A percentile compares a stretch with the other conserved stretches of the same genome.
Evolutionary conservation across 2,888 invertebrate genomes (phyloP).

Genomic region (Eupithecia subumbrata): DNA sequence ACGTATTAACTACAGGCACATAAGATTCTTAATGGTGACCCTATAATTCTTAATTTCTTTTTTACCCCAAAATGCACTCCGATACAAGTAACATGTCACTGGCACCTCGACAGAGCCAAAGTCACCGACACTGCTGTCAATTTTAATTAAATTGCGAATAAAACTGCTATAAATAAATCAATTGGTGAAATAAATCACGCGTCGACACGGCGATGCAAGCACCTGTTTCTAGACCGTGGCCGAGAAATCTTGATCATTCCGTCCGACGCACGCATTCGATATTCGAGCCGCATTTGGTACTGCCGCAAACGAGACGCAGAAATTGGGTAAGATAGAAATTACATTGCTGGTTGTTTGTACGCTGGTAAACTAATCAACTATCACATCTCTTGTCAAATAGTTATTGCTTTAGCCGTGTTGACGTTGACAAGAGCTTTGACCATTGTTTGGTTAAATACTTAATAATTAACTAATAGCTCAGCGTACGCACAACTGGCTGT

Average conservation of each 20-base stretch:
- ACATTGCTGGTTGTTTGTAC: neutral
- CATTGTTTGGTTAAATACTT: neutral
- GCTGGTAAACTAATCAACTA: neutral
- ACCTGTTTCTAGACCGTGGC: constrained; percentile 79
- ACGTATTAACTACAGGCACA: neutral
- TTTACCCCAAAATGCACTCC: neutral
- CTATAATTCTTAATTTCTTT: neutral
- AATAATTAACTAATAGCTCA: too few relatives aligned
- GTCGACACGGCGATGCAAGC: constrained; percentile 50
- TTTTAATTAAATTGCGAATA: constrained; percentile 43
- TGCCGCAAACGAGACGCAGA: constrained; percentile 50
- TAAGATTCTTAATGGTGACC: neutral
- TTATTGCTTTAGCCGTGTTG: too few relatives aligned
- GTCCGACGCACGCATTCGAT: constrained; percentile 58
- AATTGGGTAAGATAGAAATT: constrained; percentile 36
- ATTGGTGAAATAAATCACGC: constrained; percentile 54
- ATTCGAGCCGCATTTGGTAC: constrained; percentile 64
- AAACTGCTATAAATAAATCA: constrained; percentile 45
- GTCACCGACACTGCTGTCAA: constrained; percentile 33
- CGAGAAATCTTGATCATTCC: constrained; percentile 71
- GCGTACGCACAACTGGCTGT: too few relatives aligned
- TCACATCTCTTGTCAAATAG: neutral
- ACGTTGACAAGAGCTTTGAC: neutral
- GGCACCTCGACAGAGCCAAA: constrained; percentile 12
- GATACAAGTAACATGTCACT: constrained; percentile 6